Evolutionary conservation across 2,113 vertebrate species (phyloP).

Genomic region (Macroglossus sobrinus): DNA sequence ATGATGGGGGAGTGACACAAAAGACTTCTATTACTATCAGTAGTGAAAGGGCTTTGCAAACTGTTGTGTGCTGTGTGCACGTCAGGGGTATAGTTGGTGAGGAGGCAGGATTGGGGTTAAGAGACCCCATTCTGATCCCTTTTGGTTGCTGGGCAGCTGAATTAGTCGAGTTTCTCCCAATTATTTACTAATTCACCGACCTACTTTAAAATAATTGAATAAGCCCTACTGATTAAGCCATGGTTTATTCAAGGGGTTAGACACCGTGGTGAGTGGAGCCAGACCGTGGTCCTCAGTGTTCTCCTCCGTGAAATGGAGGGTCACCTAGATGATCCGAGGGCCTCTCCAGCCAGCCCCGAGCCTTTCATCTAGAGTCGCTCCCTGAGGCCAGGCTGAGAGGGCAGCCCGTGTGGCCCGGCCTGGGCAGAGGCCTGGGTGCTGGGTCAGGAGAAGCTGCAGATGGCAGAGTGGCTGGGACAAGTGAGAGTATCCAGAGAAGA

Average conservation of each 20-base stretch:
- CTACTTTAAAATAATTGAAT: neutral
- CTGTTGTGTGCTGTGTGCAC: rapidly evolving
- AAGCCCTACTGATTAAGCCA: neutral
- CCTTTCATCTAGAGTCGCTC: neutral
- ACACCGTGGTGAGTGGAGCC: neutral
- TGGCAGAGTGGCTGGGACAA: neutral
- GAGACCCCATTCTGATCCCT: neutral
- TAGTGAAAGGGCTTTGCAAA: neutral
- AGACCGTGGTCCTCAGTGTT: neutral
- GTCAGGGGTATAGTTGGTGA: rapidly evolving
- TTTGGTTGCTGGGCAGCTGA: neutral
- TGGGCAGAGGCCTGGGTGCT: neutral
- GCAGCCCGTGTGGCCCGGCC: rapidly evolving
- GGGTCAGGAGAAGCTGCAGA: neutral
- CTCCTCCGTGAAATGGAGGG: neutral
- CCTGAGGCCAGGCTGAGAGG: neutral
- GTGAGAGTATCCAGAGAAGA: neutral
- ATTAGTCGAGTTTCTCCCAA: neutral
- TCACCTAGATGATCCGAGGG: neutral
- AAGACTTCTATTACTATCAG: neutral
- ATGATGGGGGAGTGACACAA: neutral
- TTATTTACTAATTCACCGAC: neutral
- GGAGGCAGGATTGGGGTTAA: neutral
- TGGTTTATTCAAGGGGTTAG: neutral
- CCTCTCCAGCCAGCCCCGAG: neutral